Evolutionary conservation across 2,113 vertebrate genomes (phyloP).

Genomic region (Myrmecophaga tridactyla): DNA sequence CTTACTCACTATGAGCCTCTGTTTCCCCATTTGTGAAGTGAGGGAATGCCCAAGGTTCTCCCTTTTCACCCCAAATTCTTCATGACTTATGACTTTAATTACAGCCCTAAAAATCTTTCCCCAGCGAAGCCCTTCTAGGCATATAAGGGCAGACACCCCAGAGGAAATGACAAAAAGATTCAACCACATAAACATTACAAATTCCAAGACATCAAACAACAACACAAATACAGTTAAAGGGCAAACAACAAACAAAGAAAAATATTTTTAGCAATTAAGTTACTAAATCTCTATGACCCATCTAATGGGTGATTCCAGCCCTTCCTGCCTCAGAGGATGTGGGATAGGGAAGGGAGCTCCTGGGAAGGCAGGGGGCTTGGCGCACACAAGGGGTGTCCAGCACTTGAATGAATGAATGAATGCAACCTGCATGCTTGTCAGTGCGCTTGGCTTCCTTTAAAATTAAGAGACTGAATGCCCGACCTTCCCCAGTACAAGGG

Average conservation of each 20-base stretch:
- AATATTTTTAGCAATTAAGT: neutral
- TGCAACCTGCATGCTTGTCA: rapidly evolving
- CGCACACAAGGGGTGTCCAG: too few species aligned
- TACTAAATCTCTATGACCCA: rapidly evolving
- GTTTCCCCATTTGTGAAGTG: neutral
- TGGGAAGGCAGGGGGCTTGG: neutral
- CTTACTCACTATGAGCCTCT: rapidly evolving
- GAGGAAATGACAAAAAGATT: neutral
- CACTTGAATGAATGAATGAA: neutral
- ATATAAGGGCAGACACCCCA: neutral
- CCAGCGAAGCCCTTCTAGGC: neutral
- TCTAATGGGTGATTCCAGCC: neutral
- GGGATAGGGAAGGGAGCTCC: neutral
- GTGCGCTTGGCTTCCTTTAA: neutral
- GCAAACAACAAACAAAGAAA: neutral
- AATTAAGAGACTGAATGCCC: neutral
- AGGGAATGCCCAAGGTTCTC: neutral
- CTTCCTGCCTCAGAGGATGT: neutral
- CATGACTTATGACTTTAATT: neutral
- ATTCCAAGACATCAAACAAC: neutral
- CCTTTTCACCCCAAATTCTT: rapidly evolving
- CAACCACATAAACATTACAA: neutral
- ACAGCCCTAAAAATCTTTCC: neutral
- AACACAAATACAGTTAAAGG: neutral
- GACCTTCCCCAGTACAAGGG: neutral